Base-by-base conservation (phyloP, 2,113 vertebrate species). In the Nycticryphes semicollaris region DNA sequence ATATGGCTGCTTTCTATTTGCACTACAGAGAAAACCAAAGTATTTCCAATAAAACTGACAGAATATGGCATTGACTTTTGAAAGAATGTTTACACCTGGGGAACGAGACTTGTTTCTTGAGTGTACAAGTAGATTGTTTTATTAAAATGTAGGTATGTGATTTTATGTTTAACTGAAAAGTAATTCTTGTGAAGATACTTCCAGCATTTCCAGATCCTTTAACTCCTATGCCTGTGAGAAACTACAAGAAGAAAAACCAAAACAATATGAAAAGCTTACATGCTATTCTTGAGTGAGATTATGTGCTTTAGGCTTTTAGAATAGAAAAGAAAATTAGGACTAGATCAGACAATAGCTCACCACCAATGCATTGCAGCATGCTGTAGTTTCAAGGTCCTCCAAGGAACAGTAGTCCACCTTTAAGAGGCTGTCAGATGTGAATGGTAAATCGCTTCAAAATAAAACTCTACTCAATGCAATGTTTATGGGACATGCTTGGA, bases 1-100 rank as follows among this genome's bases (percentile, higher is more conserved):
- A 94, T 95, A 96, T 57, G 87, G 69, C 74, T 97, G 82, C 66
- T 80, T 95, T 96, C 73, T 86, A 70, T 95, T 95, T 98, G 68
- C 67, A 92, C 73, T 94, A 87, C 60, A 93, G 54, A 53, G 48
- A 96, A 97, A 97, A 94, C 21, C 93, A 95, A 95, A 77, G 79
- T 91, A 93, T 95, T 98, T 97, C 94, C 93, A 97, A 95, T 94
- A 97, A 97, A 97, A 95, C 92, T 96, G 93, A 79, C 94, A 94
- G 81, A 91, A 97, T 95, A 95, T 85, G 90, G 60, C 68, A 79
- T 43, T 97, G 88, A 82, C 80, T 95, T 84, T 82, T 91, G 79
- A 91, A 92, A 63, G 37, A 96, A 73, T 96, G 89, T 97, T 98
- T 97, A 93, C 76, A 96, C 95, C 89, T 93, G 68, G 87, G 72